Percentiles rank a stretch among this genome's conserved stretches.
Conservation (phyloP, 2,888 invertebrate genomes). For the Cheilosia soror region DNA sequence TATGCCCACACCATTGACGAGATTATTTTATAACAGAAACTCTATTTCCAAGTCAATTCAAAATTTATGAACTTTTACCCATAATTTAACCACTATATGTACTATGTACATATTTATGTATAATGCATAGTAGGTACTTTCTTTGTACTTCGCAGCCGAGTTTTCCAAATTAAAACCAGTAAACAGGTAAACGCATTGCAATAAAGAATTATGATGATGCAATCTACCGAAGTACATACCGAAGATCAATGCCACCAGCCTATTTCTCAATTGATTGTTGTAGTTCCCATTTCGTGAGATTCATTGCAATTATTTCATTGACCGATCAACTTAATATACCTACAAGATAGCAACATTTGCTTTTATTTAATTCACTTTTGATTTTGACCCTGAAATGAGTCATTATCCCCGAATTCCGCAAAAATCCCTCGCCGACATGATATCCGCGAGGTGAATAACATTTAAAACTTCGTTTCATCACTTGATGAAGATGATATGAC, state of each 20-base stretch:
- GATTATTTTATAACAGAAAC: neutral
- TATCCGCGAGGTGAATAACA: conserved; percentile 67
- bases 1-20: neutral
- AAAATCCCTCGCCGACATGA: conserved; percentile 25
- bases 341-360: neutral
- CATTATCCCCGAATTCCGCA: conserved; percentile 43
- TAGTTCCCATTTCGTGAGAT: neutral
- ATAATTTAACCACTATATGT: neutral
- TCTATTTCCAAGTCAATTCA: neutral
- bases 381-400: conserved; percentile 55
- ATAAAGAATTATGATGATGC: conserved; percentile 34
- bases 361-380: conserved; percentile 23
- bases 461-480: conserved; percentile 41
- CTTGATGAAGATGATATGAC: conserved; percentile 21
- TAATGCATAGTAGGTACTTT: too few species aligned
- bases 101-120: too few species aligned
- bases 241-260: conserved; percentile 3
- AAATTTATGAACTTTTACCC: neutral
- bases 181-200: neutral
- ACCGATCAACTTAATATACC: neutral
- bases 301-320: neutral
- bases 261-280: neutral
- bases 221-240: conserved; percentile 2
- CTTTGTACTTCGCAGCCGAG: neutral
- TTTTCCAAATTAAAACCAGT: neutral